phyloP scores from a whole-genome alignment of 53 echinoderm and acorn worm genomes.

The Crossaster papposus region DNA sequence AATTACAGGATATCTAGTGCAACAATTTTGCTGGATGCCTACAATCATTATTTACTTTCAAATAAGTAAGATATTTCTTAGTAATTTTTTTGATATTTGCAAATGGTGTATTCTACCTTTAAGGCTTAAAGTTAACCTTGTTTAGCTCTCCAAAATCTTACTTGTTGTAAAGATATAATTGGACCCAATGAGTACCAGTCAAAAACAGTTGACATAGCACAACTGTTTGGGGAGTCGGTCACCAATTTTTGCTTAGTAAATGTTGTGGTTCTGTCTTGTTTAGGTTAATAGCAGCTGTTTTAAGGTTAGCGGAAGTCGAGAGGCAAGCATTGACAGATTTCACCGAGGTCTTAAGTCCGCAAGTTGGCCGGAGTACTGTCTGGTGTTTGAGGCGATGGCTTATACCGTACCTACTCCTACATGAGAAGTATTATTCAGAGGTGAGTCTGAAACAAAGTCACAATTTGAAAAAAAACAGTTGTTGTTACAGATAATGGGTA shows the following conservation, averaged over 20 bases:
- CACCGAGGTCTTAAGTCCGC: conserved; percentile 81
- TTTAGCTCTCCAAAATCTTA: no score
- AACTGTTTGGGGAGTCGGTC: no score
- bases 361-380: conserved; percentile 79
- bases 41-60: no score
- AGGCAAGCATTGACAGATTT: conserved; percentile 82
- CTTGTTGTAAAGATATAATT: no score
- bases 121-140: no score
- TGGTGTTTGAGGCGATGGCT: conserved; percentile 96
- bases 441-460: conserved; percentile 50
- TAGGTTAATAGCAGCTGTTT: conserved; percentile 84
- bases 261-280: not conserved
- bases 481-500: no score
- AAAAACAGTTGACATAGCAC: not conserved
- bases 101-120: no score
- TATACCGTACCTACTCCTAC: conserved; percentile 82
- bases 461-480: not conserved
- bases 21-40: no score
- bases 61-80: no score
- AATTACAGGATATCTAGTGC: no score
- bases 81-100: no score
- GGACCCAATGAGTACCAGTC: not conserved
- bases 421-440: conserved; percentile 91
- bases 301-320: conserved; percentile 89
- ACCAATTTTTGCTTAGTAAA: no score